Percentiles rank a stretch among this genome's conserved stretches.
Evolutionary conservation across 2,888 invertebrate genomes (phyloP).

Genomic region (Heliconius erato): DNA sequence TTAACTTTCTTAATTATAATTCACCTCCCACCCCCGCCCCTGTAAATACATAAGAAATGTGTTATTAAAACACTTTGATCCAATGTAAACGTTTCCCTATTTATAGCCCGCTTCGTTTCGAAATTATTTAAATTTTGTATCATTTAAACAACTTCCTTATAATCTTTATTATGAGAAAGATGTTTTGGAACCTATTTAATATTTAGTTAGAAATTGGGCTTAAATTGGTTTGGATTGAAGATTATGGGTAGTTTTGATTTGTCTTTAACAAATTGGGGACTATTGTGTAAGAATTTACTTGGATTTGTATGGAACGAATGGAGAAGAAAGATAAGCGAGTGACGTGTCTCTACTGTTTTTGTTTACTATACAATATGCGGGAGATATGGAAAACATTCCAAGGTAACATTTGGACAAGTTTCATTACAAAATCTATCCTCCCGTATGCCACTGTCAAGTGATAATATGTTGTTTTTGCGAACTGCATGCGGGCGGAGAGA

Average conservation of each 20-base stretch:
- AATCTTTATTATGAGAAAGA: background rate
- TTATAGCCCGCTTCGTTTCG: background rate
- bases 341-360: background rate
- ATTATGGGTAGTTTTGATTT: too few species aligned
- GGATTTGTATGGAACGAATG: background rate
- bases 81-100: slow-evolving; percentile 20
- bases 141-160: background rate
- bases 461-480: slow-evolving; percentile 19
- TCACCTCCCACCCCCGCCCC: background rate
- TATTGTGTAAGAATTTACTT: too few species aligned
- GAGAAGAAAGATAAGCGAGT: background rate
- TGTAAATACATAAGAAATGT: slow-evolving; percentile 31
- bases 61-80: slow-evolving; percentile 42
- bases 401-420: slow-evolving; percentile 22
- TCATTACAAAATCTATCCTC: background rate
- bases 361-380: background rate
- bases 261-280: too few species aligned
- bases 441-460: slow-evolving; percentile 19
- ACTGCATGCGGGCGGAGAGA: slow-evolving; percentile 34
- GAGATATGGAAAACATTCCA: slow-evolving; percentile 5
- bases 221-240: background rate
- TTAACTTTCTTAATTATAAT: slow-evolving; percentile 50
- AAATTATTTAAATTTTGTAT: background rate
- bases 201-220: background rate
- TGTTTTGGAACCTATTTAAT: background rate